Base-by-base conservation (phyloP, 2,888 invertebrate genomes). In the Ypsolopha sequella region DNA sequence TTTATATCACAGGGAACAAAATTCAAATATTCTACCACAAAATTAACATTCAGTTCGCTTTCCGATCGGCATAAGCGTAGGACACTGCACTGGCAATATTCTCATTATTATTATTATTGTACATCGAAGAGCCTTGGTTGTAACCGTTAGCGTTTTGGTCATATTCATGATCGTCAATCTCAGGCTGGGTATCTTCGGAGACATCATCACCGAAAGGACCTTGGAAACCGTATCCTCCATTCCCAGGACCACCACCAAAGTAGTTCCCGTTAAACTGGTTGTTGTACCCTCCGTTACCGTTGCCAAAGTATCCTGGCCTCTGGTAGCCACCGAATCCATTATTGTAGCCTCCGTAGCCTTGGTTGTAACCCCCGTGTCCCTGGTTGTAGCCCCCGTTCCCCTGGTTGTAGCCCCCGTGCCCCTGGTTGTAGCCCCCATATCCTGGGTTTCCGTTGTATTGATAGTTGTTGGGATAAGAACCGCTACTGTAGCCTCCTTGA, bases 231-330 rank as follows among this genome's bases (percentile, higher is more conserved):
- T 57, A 58, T 7, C 60, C 61, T 13, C 60, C 58, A 6, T 58
- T 57, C 10, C 54, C 55, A 9, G 56, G 24, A 24, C 24, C 44
- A 7, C 46, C 47, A 9, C 68, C 68, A 50, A 79, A 71, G 53
- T 75, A 80, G 59, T 82, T 84, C 0, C 85, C 86, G 54, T 85
- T 84, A 52, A 77, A 86, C 55, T 82, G 84, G 57, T 64, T 80
- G 56, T 82, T 82, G 57, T 66, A 66, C 0, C 65, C 65, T 11
- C 76, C 77, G 52, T 67, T 65, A 0, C 80, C 79, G 51, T 79
- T 77, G 2, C 70, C 67, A 48, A 62, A 70, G 54, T 69, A 66
- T 14, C 71, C 74, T 49, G 76, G 80, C 55, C 64, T 64, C 7
- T 55, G 58, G 14, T 55, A 54, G 35, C 61, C 54, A 9, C 61